These are phyloP conservation scores for Ormyrus nitidulus DNA, from an alignment of 2,888 invertebrate species.

Conservation along the genomic window DNA sequence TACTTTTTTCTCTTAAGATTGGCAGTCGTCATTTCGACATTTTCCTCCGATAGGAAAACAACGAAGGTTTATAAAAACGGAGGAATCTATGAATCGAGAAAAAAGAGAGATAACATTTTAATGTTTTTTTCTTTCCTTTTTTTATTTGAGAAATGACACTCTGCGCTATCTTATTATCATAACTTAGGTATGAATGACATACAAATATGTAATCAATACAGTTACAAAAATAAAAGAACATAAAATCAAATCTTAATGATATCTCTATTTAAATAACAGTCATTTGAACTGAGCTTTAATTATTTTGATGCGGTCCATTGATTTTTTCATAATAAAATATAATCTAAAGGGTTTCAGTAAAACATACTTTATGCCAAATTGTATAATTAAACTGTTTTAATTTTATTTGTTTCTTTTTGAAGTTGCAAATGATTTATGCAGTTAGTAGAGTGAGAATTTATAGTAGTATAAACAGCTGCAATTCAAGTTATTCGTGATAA, in stretches of 20 bases:
- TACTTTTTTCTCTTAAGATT: constrained; percentile 9
- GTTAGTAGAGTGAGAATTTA: neutral
- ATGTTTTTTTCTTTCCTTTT: constrained; percentile 12
- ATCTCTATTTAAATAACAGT: too few species aligned
- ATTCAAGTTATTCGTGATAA: too few species aligned
- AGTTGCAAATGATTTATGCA: too few species aligned
- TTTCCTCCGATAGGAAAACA: neutral
- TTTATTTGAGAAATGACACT: constrained; percentile 35
- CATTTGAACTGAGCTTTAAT: too few species aligned
- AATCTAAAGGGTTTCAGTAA: too few species aligned
- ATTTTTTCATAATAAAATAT: too few species aligned
- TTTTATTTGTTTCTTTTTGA: neutral
- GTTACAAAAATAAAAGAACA: constrained; percentile 49
- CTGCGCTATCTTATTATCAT: constrained; percentile 44
- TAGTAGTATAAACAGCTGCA: neutral
- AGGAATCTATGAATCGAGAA: neutral
- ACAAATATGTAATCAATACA: constrained; percentile 48
- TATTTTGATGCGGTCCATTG: too few species aligned
- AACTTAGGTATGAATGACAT: constrained; percentile 49
- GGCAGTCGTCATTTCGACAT: neutral
- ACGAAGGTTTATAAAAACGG: neutral
- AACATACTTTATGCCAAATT: neutral
- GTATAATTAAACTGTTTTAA: constrained; percentile 3
- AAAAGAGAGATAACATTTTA: neutral
- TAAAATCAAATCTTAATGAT: constrained; percentile 27